These are phyloP conservation scores for Corvus moneduloides DNA, from an alignment of 2,113 vertebrate genomes.

Conservation along the genomic window DNA sequence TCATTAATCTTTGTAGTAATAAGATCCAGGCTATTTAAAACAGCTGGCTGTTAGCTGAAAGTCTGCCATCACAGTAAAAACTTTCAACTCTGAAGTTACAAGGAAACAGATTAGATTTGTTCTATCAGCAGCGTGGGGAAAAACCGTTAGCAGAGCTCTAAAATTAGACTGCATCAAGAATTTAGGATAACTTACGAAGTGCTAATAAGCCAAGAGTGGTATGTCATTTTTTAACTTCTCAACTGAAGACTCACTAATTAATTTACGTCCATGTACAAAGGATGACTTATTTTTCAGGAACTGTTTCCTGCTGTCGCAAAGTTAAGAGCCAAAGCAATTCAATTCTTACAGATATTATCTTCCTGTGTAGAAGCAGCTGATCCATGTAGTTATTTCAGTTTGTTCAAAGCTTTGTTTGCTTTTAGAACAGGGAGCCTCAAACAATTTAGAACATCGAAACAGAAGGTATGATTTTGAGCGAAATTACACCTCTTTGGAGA, in stretches of 20 bases:
- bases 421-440: background rate
- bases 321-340: background rate
- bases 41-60: constrained; percentile 27
- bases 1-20: constrained; percentile 56
- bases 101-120: constrained; percentile 41
- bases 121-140: background rate
- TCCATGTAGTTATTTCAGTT: background rate
- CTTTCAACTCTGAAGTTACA: constrained; percentile 7
- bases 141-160: background rate
- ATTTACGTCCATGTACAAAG: background rate
- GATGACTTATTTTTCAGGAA: background rate
- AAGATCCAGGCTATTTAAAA: constrained; percentile 52
- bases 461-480: background rate
- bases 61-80: constrained; percentile 40
- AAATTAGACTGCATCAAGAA: background rate
- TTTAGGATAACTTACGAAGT: constrained; percentile 8
- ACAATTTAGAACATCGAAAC: background rate
- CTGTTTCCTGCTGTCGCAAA: background rate
- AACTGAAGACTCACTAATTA: background rate
- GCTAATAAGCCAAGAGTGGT: background rate
- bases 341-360: background rate
- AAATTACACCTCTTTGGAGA: background rate
- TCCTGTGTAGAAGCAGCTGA: background rate
- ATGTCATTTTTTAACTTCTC: background rate
- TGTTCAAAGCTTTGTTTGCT: background rate